A percentile compares a stretch with the other conserved stretches of the same genome.
Conservation (phyloP, 2,113 vertebrate species). For the Hemiscyllium ocellatum region DNA sequence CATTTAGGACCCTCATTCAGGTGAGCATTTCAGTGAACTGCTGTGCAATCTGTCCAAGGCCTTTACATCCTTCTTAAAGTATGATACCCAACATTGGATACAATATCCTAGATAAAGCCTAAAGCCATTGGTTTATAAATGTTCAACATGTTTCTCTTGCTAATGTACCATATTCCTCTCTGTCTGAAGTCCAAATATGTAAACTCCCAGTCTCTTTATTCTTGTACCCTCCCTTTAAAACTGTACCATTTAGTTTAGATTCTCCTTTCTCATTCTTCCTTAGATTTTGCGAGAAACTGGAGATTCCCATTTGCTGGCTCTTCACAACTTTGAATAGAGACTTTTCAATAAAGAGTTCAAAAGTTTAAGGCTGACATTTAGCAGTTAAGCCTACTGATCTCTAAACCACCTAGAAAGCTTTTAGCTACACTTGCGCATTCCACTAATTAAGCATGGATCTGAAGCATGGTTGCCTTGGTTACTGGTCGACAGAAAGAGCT, state of each 20-base stretch:
- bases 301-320: neutral
- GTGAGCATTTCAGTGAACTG: neutral
- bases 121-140: neutral
- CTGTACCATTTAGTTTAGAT: neutral
- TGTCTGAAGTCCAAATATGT: neutral
- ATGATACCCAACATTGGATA: neutral
- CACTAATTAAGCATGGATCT: conserved; percentile 18
- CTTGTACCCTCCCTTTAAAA: neutral
- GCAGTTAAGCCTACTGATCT: neutral
- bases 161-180: neutral
- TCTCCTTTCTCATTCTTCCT: neutral
- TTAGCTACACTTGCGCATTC: neutral
- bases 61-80: neutral
- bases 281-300: neutral
- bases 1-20: neutral
- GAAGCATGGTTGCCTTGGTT: conserved; percentile 21
- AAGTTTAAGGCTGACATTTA: conserved; percentile 1
- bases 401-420: neutral
- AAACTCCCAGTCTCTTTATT: neutral
- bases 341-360: neutral
- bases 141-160: neutral
- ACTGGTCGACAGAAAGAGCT: neutral
- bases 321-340: neutral
- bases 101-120: neutral
- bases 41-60: neutral